Evolutionary conservation across 2,113 vertebrate species (phyloP), one percentile per base, ranked within the genome.

Genomic region (Malaclemys terrapin): DNA sequence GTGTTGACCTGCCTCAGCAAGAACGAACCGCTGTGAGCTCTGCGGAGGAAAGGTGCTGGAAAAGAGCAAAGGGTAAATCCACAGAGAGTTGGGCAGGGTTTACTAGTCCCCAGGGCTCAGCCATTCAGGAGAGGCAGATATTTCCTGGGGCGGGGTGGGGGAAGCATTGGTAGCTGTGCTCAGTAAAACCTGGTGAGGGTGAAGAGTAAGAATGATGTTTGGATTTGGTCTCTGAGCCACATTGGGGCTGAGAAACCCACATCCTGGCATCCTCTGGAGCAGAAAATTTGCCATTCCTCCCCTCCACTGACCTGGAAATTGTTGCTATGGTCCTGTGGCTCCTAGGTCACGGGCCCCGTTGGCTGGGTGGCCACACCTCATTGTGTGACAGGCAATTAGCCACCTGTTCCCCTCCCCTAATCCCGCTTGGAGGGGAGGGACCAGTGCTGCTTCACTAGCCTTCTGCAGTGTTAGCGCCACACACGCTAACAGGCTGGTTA

Each of bases 241-340:
- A 25, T 27, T 29, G 38, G 82, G 72, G 91, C 84, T 84, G 59
- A 65, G 78, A 65, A 81, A 65, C 57, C 82, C 86, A 35, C 31
- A 75, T 91, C 91, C 92, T n/a, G 22, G 78, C 89, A 79, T 80
- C 85, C 93, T 59, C 62, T 85, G 88, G 93, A 91, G 84, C 88
- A 93, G 93, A 90, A 94, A 54, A 87, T 92, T 88, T 6, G 12
- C 84, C 94, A 97, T 97, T 97, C 95, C 96, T 95, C 84, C 56
- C 84, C 82, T 95, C 94, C 87, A 1, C 54, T 96, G 96, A 96
- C 97, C 97, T 96, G 96, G 94, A 97, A 97, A 95, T 62, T 65
- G 94, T 92, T 75, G 95, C 93, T 90, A 85, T 57, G 88, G 90
- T 69, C 94, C 91, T 76, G 91, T 10, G 88, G 91, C 88, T 93